These are phyloP conservation scores for Theristicus caerulescens DNA, from an alignment of 2,113 vertebrate species.

Conservation along the genomic window DNA sequence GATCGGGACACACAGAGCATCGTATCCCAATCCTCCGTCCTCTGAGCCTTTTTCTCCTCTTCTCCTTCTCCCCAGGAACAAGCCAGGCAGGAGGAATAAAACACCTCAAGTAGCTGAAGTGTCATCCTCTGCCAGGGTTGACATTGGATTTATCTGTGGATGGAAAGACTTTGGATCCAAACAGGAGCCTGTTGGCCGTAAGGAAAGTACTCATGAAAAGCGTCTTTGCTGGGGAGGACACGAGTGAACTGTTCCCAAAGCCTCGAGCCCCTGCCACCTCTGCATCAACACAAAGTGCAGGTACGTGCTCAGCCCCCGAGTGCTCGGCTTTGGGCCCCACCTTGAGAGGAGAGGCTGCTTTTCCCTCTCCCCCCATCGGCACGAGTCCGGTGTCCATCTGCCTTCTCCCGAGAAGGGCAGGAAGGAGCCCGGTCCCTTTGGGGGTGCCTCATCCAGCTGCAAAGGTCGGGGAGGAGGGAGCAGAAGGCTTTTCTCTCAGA, in stretches of 20 bases:
- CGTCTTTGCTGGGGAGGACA: background rate
- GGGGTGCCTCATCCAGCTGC: background rate
- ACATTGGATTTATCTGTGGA: background rate
- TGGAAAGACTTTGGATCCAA: background rate
- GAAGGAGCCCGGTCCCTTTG: background rate
- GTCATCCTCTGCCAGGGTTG: background rate
- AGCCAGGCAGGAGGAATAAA: background rate
- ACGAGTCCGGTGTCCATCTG: fast-evolving
- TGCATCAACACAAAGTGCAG: background rate
- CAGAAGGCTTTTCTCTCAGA: background rate
- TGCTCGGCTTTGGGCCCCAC: background rate
- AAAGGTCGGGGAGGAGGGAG: background rate
- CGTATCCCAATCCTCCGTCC: too few relatives aligned
- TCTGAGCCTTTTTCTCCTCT: background rate
- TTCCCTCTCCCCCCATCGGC: background rate
- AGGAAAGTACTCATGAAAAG: background rate
- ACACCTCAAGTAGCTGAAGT: background rate
- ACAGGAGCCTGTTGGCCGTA: background rate
- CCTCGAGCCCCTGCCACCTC: background rate
- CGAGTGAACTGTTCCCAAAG: background rate
- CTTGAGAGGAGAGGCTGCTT: background rate
- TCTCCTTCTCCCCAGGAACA: background rate
- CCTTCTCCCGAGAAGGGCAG: background rate
- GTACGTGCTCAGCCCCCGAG: fast-evolving
- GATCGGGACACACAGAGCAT: too few relatives aligned